phyloP scores from a whole-genome alignment of 2,113 vertebrate genomes.

The Ascaphus truei region DNA sequence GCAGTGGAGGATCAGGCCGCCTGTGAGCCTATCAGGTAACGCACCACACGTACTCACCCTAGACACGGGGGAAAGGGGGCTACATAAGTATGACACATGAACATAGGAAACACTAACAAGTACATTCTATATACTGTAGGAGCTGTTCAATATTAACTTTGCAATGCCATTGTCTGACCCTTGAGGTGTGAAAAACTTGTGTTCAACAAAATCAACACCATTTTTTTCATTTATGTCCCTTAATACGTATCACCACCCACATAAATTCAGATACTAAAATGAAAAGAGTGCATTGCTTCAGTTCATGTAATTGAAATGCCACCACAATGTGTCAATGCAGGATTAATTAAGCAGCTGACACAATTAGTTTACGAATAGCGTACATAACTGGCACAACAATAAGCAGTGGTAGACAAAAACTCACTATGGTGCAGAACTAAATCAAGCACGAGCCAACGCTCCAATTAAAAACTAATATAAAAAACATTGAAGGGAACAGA shows the following conservation, averaged over 20 bases:
- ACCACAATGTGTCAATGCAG: background rate
- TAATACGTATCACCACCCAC: background rate
- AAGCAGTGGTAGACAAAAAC: background rate
- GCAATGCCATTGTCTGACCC: background rate
- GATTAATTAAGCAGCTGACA: background rate
- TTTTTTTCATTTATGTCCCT: background rate
- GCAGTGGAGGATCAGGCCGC: too few species aligned
- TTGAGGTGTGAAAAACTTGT: background rate
- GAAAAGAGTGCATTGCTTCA: too few species aligned
- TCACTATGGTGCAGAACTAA: background rate
- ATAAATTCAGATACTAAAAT: background rate
- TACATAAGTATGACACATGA: too few species aligned
- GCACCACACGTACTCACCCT: too few species aligned
- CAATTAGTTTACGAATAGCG: background rate
- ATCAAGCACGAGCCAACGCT: background rate
- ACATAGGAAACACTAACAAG: too few species aligned
- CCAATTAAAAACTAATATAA: background rate
- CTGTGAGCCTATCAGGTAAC: too few species aligned
- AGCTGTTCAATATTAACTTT: background rate
- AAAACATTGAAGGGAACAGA: too few species aligned
- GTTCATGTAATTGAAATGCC: background rate
- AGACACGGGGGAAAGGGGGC: too few species aligned
- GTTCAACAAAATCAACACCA: background rate
- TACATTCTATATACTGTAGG: too few species aligned
- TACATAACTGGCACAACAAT: background rate